These are phyloP conservation scores for Empis livida DNA, from an alignment of 2,888 invertebrate species.

Conservation along the genomic window DNA sequence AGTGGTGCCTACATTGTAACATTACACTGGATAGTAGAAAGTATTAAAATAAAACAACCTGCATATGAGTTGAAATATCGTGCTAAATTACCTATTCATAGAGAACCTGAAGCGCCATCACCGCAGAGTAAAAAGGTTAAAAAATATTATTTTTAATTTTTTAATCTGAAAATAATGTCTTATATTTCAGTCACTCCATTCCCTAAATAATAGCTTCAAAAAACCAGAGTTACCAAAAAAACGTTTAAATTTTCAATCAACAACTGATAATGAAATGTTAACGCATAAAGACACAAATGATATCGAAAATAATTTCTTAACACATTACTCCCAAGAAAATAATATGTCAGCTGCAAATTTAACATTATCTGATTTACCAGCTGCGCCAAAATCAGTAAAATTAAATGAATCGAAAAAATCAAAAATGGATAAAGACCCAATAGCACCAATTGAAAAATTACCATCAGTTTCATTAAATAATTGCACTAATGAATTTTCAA, in stretches of 20 bases:
- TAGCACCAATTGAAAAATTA: neutral
- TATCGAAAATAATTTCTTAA: constrained; percentile 19
- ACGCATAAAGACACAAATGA: constrained; percentile 3
- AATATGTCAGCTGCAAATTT: constrained; percentile 12
- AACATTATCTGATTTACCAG: constrained; percentile 1
- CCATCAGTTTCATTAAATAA: neutral
- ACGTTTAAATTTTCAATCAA: constrained; percentile 18
- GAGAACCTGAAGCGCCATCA: constrained; percentile 38
- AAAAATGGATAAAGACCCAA: constrained; percentile 14
- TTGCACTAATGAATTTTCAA: too few species aligned
- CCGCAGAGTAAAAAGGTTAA: constrained; percentile 47
- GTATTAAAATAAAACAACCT: constrained; percentile 47
- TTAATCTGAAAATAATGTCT: neutral
- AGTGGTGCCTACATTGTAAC: constrained; percentile 49
- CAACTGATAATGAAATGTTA: too few species aligned
- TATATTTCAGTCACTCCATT: constrained; percentile 21
- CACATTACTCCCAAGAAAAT: constrained; percentile 28
- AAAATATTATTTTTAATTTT: neutral
- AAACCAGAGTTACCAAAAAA: constrained; percentile 28
- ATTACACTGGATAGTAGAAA: constrained; percentile 62
- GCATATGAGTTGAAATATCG: constrained; percentile 34
- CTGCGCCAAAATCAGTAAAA: neutral
- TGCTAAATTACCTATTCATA: constrained; percentile 21
- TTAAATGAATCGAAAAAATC: constrained; percentile 13
- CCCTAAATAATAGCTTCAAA: constrained; percentile 34